Base-by-base conservation (phyloP, 2,113 vertebrate genomes). In the Pica pica region DNA sequence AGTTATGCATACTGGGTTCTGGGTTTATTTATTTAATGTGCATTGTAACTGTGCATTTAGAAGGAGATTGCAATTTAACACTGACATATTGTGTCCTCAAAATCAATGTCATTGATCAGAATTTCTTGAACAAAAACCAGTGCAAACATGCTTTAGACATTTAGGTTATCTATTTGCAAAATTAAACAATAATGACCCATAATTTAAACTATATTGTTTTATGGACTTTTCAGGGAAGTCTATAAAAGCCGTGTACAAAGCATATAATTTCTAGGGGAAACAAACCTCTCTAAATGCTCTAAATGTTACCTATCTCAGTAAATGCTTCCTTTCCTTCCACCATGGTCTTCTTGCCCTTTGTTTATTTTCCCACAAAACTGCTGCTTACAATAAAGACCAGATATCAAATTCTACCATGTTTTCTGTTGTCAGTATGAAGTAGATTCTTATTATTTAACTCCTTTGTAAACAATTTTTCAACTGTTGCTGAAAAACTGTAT, bases 51-150 rank as follows among this genome's bases (percentile, higher is more conserved):
- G 41, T 84, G 44, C 68, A 75, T 90, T 92, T 88, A 75, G 86
- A 69, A 75, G 82, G 56, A 93, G 41, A 69, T 75, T 84, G 19
- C 52, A 88, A 22, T 50, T 97, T 93, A 91, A 92, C 46, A 52
- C 16, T 83, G 83, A 83, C 61, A 76, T 78, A 61, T 33, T 70
- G 55, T 73, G 22, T 89, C 64, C 56, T 96, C 68, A 95, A 84
- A 95, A 96, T 95, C 88, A 93, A 95, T 93, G 73, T 15, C 1
- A 93, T 91, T 90, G 90, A 92, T 85, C 69, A 83, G 33, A 39
- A 83, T 97, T 93, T 76, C 41, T 42, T 85, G 22, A 47, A 56
- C 55, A 67, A 80, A 95, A 77, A 18, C 6, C 64, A 94, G 4
- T 11, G 15, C 47, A 87, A 80, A 93, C 50, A 44, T 42, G 39